These are phyloP conservation scores for Diarsia brunnea DNA, from an alignment of 2,888 invertebrate species.

Conservation along the genomic window DNA sequence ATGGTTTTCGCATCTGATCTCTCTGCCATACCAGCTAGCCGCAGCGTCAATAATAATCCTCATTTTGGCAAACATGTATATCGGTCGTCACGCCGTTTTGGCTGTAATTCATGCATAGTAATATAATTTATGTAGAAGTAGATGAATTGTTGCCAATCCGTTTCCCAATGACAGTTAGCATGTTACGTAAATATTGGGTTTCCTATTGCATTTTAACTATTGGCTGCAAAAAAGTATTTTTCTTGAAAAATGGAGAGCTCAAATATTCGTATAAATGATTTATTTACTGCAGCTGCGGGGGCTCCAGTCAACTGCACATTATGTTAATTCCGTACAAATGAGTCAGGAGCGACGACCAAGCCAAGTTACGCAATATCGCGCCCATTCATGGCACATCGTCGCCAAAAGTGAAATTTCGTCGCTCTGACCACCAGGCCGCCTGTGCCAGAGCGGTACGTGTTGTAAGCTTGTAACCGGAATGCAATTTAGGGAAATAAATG, in stretches of 20 bases:
- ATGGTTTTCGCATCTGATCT: constrained; percentile 25
- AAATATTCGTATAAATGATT: constrained; percentile 69
- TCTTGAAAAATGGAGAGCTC: constrained; percentile 24
- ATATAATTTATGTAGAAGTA: constrained; percentile 80
- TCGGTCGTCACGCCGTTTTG: constrained; percentile 69
- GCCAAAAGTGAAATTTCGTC: constrained; percentile 75
- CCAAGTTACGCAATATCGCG: constrained; percentile 84
- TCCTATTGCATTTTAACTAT: constrained; percentile 24
- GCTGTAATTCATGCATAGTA: constrained; percentile 77
- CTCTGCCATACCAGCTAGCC: constrained; percentile 33
- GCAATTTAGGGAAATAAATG: constrained; percentile 73
- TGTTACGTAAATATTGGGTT: constrained; percentile 38
- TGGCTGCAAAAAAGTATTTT: constrained; percentile 5
- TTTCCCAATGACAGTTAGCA: constrained; percentile 57
- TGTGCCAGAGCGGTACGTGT: constrained; percentile 23
- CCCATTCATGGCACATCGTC: constrained; percentile 82
- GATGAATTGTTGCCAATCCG: constrained; percentile 77
- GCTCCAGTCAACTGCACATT: constrained; percentile 78
- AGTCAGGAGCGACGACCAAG: constrained; percentile 80
- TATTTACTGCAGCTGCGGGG: constrained; percentile 79
- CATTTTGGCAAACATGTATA: constrained; percentile 79
- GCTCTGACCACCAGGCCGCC: constrained; percentile 42
- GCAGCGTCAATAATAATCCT: constrained; percentile 73
- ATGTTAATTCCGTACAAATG: constrained; percentile 84
- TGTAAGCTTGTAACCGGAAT: constrained; percentile 44